phyloP scores from a whole-genome alignment of 2,888 invertebrate genomes.

The Epinotia brunnichana region DNA sequence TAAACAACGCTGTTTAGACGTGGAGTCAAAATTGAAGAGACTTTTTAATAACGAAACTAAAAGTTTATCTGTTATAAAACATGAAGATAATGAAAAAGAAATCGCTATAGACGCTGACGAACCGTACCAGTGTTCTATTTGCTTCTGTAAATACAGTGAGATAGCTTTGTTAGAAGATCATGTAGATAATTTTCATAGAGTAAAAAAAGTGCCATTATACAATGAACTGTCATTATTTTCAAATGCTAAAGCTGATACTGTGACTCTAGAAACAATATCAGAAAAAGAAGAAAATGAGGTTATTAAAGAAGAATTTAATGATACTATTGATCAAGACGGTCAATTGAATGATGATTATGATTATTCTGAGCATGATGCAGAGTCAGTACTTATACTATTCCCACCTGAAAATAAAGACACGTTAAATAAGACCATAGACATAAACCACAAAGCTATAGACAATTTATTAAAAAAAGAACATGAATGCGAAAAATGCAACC shows the following conservation, averaged over 20 bases:
- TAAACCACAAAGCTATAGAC: constrained; percentile 28
- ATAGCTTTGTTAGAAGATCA: constrained; percentile 47
- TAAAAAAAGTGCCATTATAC: constrained; percentile 40
- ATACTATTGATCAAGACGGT: constrained; percentile 38
- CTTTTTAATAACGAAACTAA: constrained; percentile 48
- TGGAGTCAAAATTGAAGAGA: constrained; percentile 62
- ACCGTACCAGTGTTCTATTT: constrained; percentile 50
- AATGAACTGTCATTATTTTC: constrained; percentile 38
- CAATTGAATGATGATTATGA: constrained; percentile 34
- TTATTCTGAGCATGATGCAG: constrained; percentile 49
- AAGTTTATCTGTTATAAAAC: constrained; percentile 26
- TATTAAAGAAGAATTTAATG: constrained; percentile 42
- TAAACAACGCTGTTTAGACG: constrained; percentile 67
- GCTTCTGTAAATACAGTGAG: constrained; percentile 48
- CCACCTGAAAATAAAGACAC: not conserved
- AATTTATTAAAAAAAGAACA: constrained; percentile 34
- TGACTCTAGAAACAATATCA: constrained; percentile 38
- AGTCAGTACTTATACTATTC: constrained; percentile 42
- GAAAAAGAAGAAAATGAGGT: constrained; percentile 38
- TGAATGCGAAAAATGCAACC: constrained; percentile 48
- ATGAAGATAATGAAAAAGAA: constrained; percentile 42
- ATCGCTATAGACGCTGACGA: constrained; percentile 26
- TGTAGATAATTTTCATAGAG: constrained; percentile 45
- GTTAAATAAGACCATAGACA: not conserved
- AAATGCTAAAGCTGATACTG: constrained; percentile 29